Percentiles rank a stretch among this genome's conserved stretches.
These are phyloP conservation scores for Eilema depressum DNA, from an alignment of 2,888 invertebrate genomes.

Conservation along the genomic window DNA sequence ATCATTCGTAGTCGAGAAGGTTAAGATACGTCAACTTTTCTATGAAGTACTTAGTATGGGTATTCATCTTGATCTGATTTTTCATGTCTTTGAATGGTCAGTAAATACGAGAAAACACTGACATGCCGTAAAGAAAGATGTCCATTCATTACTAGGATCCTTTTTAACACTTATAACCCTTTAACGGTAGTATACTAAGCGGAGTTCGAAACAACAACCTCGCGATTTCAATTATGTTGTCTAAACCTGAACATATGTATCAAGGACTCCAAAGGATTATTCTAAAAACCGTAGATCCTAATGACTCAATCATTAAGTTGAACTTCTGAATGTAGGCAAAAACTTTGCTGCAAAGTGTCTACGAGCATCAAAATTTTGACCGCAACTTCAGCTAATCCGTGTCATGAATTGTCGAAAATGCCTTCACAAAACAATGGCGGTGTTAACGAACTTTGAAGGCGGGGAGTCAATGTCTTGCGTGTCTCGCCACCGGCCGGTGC, in stretches of 20 bases:
- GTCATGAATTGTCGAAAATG: constrained; percentile 50
- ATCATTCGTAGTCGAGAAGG: no score
- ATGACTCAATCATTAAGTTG: neutral
- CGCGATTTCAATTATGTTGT: neutral
- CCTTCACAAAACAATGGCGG: constrained; percentile 66
- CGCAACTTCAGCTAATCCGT: constrained; percentile 2
- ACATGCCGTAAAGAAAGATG: no score
- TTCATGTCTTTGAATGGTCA: no score
- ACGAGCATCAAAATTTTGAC: neutral
- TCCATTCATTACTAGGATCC: no score
- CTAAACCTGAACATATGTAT: neutral
- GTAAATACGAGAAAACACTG: no score
- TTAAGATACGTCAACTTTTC: no score
- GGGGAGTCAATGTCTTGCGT: constrained; percentile 32
- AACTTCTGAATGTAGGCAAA: neutral
- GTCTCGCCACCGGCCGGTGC: constrained; percentile 8
- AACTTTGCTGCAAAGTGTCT: neutral
- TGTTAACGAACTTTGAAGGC: constrained; percentile 68
- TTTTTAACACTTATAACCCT: no score
- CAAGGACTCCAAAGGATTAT: neutral
- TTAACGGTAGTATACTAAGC: no score
- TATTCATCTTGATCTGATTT: no score
- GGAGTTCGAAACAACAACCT: neutral
- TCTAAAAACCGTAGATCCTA: neutral
- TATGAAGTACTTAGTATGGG: no score